phyloP scores from a whole-genome alignment of 2,797 vertebrate genomes.

The Gastrophryne carolinensis region DNA sequence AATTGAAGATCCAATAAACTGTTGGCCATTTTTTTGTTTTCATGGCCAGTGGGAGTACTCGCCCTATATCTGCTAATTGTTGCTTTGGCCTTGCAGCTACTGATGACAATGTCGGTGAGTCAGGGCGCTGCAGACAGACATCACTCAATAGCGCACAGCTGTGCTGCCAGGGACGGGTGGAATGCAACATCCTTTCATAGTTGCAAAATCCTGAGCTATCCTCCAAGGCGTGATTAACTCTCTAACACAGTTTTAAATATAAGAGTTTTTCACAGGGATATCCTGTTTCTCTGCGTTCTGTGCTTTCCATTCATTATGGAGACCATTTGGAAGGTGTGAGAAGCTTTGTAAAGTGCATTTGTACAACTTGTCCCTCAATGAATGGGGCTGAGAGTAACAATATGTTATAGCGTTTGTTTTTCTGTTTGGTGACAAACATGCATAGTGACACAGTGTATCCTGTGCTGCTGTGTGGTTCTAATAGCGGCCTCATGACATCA shows the following conservation, averaged over 20 bases:
- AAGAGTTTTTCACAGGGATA: neutral
- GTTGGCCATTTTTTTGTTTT: no score
- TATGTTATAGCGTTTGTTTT: neutral
- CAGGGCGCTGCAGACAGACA: neutral
- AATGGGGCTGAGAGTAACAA: neutral
- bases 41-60: no score
- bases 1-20: no score
- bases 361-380: neutral
- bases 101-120: neutral
- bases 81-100: neutral
- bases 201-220: neutral
- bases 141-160: neutral
- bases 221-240: neutral
- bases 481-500: no score
- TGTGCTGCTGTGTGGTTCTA: neutral
- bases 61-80: neutral
- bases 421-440: neutral
- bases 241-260: neutral
- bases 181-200: neutral
- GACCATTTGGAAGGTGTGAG: neutral
- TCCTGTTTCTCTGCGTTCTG: constrained; percentile 10
- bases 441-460: neutral
- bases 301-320: neutral
- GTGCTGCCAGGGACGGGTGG: neutral
- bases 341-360: neutral